Conservation (phyloP, 2,888 invertebrate genomes). For the Cantharis flavilabris region DNA sequence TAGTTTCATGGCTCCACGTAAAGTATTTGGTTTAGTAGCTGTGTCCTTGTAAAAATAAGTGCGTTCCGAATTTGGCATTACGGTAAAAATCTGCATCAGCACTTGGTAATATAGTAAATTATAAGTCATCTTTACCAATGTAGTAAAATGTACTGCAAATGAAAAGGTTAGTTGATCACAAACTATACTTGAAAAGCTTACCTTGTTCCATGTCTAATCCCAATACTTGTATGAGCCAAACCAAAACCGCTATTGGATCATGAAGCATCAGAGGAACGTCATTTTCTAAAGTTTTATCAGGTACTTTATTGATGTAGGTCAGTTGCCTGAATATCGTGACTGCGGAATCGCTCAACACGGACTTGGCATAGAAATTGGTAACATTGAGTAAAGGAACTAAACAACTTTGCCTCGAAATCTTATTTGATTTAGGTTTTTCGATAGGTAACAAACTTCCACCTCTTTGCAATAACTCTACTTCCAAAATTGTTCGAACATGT, state of each 20-base stretch:
- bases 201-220: constrained; percentile 86
- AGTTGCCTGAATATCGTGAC: constrained; percentile 60
- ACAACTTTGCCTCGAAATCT: constrained; percentile 78
- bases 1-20: constrained; percentile 54
- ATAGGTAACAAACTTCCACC: constrained; percentile 72
- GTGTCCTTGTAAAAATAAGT: constrained; percentile 48
- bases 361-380: constrained; percentile 81
- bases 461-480: constrained; percentile 88
- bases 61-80: constrained; percentile 68
- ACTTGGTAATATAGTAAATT: constrained; percentile 90
- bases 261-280: constrained; percentile 84
- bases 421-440: constrained; percentile 58
- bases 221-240: constrained; percentile 84
- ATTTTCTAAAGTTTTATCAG: constrained; percentile 51
- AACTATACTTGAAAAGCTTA: constrained; percentile 54
- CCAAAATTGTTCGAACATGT: constrained; percentile 85
- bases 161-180: neutral
- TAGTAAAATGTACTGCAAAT: constrained; percentile 81
- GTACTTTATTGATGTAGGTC: constrained; percentile 54
- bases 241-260: constrained; percentile 83
- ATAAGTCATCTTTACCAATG: constrained; percentile 85
- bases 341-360: constrained; percentile 66
- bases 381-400: constrained; percentile 88
- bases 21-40: constrained; percentile 44
- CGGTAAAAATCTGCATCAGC: constrained; percentile 76